phyloP scores from a whole-genome alignment of 2,113 vertebrate genomes.

The Rhineura floridana region DNA sequence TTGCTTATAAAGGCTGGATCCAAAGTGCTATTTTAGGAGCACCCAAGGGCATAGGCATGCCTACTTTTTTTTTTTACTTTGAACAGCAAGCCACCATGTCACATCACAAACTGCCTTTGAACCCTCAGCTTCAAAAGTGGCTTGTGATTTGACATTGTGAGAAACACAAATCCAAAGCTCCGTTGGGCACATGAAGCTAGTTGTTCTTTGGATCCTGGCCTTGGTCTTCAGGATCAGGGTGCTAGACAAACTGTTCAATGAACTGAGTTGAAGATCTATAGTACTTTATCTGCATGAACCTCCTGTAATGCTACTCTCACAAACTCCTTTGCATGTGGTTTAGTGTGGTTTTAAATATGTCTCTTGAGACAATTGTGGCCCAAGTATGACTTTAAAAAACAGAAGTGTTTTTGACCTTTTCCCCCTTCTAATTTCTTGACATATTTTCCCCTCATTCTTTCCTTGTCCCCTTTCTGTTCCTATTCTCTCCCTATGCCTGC shows the following conservation, averaged over 20 bases:
- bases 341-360: not conserved
- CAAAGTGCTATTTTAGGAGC: not conserved
- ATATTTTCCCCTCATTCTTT: not conserved
- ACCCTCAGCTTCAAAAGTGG: not conserved
- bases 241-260: not conserved
- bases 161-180: not conserved
- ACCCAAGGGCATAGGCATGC: not conserved
- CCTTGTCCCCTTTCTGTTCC: not conserved
- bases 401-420: not conserved
- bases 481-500: not conserved
- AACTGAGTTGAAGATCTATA: not conserved
- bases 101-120: not conserved
- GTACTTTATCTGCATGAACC: not conserved
- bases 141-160: not conserved
- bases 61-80: not conserved
- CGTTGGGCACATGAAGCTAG: not conserved
- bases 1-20: not conserved
- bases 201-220: not conserved
- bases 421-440: not conserved
- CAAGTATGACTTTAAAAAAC: not conserved
- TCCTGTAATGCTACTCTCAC: not conserved
- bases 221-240: not conserved
- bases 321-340: not conserved
- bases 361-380: not conserved
- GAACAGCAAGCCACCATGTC: not conserved